These are phyloP conservation scores for Dipodomys stephensi DNA, from an alignment of 2,113 vertebrate species.

Conservation along the genomic window DNA sequence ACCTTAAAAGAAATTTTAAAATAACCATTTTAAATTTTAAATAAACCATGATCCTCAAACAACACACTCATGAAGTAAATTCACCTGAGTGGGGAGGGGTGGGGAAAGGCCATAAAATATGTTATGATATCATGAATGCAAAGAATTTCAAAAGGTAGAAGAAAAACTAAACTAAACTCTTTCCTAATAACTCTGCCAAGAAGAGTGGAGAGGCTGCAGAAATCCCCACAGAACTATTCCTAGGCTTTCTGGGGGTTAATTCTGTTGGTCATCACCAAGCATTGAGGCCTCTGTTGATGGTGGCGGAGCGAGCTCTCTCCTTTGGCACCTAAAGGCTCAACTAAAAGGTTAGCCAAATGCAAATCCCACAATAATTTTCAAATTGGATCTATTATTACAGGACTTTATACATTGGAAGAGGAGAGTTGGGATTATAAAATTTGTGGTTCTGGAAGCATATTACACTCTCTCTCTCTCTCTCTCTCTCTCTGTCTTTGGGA, in stretches of 20 bases:
- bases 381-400: not conserved
- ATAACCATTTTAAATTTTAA: not conserved
- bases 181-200: fast-evolving
- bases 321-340: too few species aligned
- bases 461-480: too few species aligned
- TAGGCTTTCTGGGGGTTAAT: not conserved
- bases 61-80: not conserved
- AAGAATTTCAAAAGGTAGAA: not conserved
- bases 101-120: not conserved
- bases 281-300: not conserved
- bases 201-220: not conserved
- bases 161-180: not conserved
- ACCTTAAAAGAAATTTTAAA: not conserved
- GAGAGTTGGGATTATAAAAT: not conserved
- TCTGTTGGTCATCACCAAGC: not conserved
- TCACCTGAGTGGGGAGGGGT: too few species aligned
- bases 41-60: not conserved
- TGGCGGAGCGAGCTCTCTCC: too few species aligned
- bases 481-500: too few species aligned
- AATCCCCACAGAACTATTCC: too few species aligned
- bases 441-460: not conserved
- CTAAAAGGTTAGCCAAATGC: too few species aligned
- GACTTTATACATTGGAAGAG: not conserved
- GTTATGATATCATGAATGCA: not conserved
- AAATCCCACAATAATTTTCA: not conserved